A percentile compares a stretch with the other conserved stretches of the same genome.
phyloP scores from a whole-genome alignment of 2,797 vertebrate species.

The Tokudaia muenninki region DNA sequence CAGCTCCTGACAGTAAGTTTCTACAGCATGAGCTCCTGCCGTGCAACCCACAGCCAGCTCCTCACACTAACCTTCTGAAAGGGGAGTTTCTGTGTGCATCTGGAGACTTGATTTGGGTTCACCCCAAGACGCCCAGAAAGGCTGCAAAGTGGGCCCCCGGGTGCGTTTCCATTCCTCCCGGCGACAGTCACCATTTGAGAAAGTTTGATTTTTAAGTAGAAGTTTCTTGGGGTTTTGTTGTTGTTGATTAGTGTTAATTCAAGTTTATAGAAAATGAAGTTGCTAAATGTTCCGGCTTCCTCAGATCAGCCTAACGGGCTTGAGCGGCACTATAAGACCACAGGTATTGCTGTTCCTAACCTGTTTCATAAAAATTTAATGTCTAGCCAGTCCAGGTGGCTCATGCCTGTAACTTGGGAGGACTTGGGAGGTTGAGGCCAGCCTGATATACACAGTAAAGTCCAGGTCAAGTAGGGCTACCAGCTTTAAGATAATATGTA shows the following conservation, averaged over 20 bases:
- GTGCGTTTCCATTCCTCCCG: background rate
- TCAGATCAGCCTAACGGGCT: background rate
- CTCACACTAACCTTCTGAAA: background rate
- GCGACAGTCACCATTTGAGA: background rate
- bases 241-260: background rate
- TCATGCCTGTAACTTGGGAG: background rate
- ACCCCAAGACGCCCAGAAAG: background rate
- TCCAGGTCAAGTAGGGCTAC: background rate
- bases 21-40: no score
- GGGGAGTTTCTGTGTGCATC: background rate
- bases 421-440: background rate
- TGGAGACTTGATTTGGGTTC: background rate
- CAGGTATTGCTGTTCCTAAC: background rate
- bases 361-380: slow-evolving; percentile 13
- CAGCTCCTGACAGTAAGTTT: background rate
- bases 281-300: background rate
- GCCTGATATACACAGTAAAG: background rate
- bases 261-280: background rate
- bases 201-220: background rate
- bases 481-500: background rate
- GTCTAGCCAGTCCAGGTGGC: background rate
- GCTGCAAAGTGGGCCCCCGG: background rate
- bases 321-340: background rate
- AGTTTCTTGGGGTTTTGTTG: background rate
- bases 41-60: background rate